phyloP scores from a whole-genome alignment of 2,888 invertebrate genomes.

The Ichneumoninae sp. region DNA sequence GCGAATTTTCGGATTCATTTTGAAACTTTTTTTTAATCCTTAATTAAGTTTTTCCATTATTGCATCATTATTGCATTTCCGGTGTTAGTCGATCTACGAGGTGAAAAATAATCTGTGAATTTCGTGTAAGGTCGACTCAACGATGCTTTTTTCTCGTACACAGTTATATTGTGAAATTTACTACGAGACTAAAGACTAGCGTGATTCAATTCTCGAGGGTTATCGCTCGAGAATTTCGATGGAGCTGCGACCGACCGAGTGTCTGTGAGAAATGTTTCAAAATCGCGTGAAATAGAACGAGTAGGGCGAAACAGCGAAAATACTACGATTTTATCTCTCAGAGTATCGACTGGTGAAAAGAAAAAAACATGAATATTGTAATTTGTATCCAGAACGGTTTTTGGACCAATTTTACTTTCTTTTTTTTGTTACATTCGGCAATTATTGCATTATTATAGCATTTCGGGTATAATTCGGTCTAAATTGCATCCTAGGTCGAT shows the following conservation, averaged over 20 bases:
- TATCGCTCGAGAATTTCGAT: conserved; percentile 46
- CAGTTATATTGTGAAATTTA: neutral
- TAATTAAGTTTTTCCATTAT: too few species aligned
- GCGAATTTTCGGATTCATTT: neutral
- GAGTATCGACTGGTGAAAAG: neutral
- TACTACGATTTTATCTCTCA: neutral
- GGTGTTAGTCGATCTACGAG: too few species aligned
- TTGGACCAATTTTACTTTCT: neutral
- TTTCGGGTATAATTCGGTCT: too few species aligned
- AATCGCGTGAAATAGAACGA: neutral
- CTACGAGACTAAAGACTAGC: conserved; percentile 21
- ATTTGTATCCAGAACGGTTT: neutral
- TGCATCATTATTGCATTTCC: too few species aligned
- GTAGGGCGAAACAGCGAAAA: neutral
- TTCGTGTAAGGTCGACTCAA: too few species aligned
- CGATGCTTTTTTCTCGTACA: neutral
- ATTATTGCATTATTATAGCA: too few species aligned
- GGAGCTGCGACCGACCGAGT: neutral
- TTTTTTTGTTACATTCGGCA: too few species aligned
- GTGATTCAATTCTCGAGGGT: conserved; percentile 52
- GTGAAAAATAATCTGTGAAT: neutral
- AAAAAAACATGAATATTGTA: neutral
- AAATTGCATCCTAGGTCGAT: neutral
- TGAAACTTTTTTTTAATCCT: too few species aligned
- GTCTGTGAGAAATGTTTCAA: conserved; percentile 23